Conservation (phyloP, 2,113 vertebrate species). For the Eretmochelys imbricata region DNA sequence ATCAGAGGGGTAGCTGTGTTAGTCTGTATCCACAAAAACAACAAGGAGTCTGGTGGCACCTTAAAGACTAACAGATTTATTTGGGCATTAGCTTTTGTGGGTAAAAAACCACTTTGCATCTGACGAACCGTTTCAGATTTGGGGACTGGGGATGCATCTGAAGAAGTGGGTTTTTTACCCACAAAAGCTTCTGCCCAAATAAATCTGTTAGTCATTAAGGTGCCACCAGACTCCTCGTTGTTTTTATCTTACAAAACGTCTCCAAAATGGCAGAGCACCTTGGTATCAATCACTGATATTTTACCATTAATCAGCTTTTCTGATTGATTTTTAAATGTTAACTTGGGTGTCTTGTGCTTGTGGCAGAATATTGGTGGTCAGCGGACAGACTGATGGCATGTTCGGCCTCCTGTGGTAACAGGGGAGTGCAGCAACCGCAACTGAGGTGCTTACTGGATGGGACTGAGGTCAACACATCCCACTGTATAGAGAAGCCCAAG, state of each 20-base stretch:
- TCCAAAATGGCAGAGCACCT: neutral
- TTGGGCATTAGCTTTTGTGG: too few species aligned
- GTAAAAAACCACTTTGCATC: too few species aligned
- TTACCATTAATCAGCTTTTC: neutral
- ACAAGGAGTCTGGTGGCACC: too few species aligned
- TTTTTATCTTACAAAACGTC: neutral
- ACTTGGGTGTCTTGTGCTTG: neutral
- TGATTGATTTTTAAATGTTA: neutral
- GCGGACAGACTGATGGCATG: slow-evolving; percentile 78
- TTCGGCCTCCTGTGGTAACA: slow-evolving; percentile 82
- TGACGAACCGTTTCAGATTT: too few species aligned
- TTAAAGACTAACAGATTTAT: too few species aligned
- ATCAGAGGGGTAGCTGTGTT: neutral
- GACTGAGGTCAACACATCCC: slow-evolving; percentile 64
- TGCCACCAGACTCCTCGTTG: too few species aligned
- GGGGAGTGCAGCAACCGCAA: slow-evolving; percentile 79
- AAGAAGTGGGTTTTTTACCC: too few species aligned
- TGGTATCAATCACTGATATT: neutral
- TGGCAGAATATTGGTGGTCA: slow-evolving; percentile 81
- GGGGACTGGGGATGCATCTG: too few species aligned
- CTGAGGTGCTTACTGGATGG: slow-evolving; percentile 80
- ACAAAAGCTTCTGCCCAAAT: too few species aligned
- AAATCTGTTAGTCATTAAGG: too few species aligned
- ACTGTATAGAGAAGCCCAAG: slow-evolving; percentile 80
- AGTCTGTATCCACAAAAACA: too few species aligned